Conservation (phyloP, 2,113 vertebrate genomes). For the Carlito syrichta region DNA sequence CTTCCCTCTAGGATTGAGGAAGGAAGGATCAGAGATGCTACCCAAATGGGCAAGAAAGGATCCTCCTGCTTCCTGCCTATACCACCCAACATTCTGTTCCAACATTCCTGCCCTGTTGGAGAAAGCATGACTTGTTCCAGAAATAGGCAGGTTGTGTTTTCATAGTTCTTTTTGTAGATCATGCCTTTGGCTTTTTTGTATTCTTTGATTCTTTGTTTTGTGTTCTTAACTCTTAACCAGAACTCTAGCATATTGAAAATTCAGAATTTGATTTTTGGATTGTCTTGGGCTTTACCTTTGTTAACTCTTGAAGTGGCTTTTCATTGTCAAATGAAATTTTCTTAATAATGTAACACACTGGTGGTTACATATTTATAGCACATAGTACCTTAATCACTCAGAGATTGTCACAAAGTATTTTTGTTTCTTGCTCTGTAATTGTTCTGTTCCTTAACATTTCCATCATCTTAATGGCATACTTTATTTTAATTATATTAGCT, state of each 20-base stretch:
- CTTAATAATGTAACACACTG: neutral
- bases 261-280: neutral
- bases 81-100: neutral
- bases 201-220: conserved; percentile 14
- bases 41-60: neutral
- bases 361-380: neutral
- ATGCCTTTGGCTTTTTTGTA: neutral
- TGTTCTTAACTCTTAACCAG: conserved; percentile 35
- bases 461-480: neutral
- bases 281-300: neutral
- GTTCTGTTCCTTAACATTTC: neutral
- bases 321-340: neutral
- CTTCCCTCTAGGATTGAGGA: neutral
- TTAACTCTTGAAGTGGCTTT: neutral
- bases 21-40: neutral
- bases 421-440: neutral
- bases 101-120: neutral
- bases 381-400: neutral
- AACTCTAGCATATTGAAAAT: neutral
- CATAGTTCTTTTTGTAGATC: neutral
- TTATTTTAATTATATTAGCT: neutral
- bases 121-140: neutral
- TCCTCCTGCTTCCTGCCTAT: neutral
- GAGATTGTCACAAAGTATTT: neutral
- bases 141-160: conserved; percentile 14